phyloP scores from a whole-genome alignment of 1,140 invertebrate species.

The Ctenoplectra terminalis region DNA sequence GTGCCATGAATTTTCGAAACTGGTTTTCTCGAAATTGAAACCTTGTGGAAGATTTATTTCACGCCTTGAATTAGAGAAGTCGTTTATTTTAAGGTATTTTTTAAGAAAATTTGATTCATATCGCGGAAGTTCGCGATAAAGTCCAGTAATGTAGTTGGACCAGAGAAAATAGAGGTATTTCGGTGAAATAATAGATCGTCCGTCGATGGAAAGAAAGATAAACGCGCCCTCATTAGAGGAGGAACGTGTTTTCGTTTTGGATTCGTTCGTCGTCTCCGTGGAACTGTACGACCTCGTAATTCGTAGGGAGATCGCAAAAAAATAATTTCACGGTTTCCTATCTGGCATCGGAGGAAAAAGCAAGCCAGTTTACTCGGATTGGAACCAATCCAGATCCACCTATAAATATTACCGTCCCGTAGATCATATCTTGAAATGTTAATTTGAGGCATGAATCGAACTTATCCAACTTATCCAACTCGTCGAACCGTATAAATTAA shows the following conservation, averaged over 20 bases:
- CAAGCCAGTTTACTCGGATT: constrained; percentile 4
- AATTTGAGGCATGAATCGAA: neutral
- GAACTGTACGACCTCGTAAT: neutral
- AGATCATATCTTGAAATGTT: constrained; percentile 33
- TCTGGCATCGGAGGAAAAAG: neutral
- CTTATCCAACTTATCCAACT: too few relatives aligned
- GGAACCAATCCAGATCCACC: constrained; percentile 30
- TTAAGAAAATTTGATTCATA: neutral
- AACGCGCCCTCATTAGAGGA: constrained; percentile 5
- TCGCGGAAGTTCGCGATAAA: neutral
- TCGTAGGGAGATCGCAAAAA: neutral
- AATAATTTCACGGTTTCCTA: constrained; percentile 20
- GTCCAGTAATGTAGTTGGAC: neutral
- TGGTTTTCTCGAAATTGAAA: neutral
- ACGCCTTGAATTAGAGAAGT: neutral
- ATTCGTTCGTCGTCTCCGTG: constrained; percentile 9
- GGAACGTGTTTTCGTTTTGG: constrained; percentile 23
- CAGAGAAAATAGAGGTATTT: neutral
- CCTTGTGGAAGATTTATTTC: neutral
- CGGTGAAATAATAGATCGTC: neutral
- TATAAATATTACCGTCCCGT: constrained; percentile 39
- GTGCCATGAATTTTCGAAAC: neutral
- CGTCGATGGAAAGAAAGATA: neutral
- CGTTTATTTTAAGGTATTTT: neutral
- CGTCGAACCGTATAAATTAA: too few relatives aligned